A percentile compares a stretch with the other conserved stretches of the same genome.
Conservation (phyloP, 2,113 vertebrate species). For the Tricholaema leucomelas region DNA sequence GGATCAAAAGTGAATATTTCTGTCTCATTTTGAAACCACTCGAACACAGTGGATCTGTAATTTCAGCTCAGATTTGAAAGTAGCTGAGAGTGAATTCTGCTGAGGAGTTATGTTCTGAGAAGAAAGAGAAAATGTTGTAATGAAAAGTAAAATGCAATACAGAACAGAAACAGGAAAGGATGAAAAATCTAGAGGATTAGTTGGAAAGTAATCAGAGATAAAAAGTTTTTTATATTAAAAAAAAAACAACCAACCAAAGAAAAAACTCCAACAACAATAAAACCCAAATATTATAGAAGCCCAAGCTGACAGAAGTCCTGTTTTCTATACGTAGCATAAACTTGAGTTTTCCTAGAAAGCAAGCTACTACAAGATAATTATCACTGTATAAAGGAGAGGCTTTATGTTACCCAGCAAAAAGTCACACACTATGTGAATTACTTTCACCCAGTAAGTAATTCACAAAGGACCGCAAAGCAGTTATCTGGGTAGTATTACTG, state of each 20-base stretch:
- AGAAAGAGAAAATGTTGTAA: not conserved
- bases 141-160: not conserved
- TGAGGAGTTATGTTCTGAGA: not conserved
- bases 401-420: not conserved
- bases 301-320: not conserved
- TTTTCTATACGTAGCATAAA: not conserved
- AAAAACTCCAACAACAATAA: too few species aligned
- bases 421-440: not conserved
- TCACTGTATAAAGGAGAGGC: not conserved
- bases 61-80: not conserved
- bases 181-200: not conserved
- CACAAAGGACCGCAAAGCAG: not conserved
- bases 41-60: constrained; percentile 23
- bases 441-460: not conserved
- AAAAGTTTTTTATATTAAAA: not conserved
- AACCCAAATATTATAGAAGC: not conserved
- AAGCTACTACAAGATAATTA: not conserved
- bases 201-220: not conserved
- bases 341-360: not conserved
- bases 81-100: not conserved
- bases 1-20: constrained; percentile 35
- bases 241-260: not conserved
- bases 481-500: not conserved
- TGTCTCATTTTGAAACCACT: constrained; percentile 22
- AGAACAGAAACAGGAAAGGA: not conserved